Conservation (phyloP, 2,113 vertebrate genomes). For the Alethe diademata region DNA sequence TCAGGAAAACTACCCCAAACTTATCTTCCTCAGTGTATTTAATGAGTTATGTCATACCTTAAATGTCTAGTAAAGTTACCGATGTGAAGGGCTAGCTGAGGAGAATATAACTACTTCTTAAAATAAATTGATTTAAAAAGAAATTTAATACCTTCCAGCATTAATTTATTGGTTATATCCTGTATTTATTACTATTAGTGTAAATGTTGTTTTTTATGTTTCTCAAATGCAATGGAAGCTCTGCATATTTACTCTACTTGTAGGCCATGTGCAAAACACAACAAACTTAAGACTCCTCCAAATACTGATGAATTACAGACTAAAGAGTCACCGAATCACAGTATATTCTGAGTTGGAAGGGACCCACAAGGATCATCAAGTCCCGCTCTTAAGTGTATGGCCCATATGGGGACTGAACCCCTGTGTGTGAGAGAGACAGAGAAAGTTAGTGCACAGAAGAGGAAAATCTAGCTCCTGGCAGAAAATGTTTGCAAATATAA, state of each 20-base stretch:
- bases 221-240: background rate
- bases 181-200: background rate
- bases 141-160: background rate
- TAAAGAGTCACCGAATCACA: background rate
- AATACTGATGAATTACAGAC: background rate
- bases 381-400: background rate
- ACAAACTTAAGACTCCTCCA: background rate
- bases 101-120: background rate
- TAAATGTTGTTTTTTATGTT: background rate
- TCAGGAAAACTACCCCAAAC: background rate
- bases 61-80: background rate
- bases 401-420: background rate
- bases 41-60: background rate
- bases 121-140: fast-evolving
- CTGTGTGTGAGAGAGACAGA: background rate
- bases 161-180: background rate
- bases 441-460: background rate
- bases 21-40: background rate
- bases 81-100: background rate
- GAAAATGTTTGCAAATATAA: background rate
- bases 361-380: background rate
- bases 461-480: background rate
- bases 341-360: background rate
- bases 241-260: background rate
- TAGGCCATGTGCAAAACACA: background rate